A percentile compares a stretch with the other conserved stretches of the same genome.
Evolutionary conservation across 2,113 vertebrate species (phyloP).

Genomic region (Toxotes chatareus): DNA sequence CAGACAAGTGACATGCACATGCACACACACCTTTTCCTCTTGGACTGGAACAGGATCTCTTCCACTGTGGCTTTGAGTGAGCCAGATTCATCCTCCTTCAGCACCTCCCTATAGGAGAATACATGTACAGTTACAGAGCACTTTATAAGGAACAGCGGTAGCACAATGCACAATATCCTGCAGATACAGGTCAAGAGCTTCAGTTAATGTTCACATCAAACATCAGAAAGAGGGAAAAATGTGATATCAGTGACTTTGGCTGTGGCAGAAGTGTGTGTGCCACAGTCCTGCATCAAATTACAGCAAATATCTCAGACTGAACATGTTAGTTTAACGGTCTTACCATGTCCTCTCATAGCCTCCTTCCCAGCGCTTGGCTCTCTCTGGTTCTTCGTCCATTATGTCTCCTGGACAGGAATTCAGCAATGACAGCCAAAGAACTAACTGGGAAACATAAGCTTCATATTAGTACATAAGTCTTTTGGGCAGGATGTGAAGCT

Average conservation of each 20-base stretch:
- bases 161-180: background rate
- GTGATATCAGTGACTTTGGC: background rate
- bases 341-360: constrained; percentile 98
- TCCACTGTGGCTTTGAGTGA: constrained; percentile 96
- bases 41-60: constrained; percentile 95
- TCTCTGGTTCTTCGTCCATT: constrained; percentile 97
- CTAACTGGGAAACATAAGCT: background rate
- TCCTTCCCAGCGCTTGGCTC: constrained; percentile 98
- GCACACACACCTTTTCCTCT: constrained; percentile 87
- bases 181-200: background rate
- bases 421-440: background rate
- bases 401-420: background rate
- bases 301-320: background rate
- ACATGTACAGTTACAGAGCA: constrained; percentile 3
- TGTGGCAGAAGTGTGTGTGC: background rate
- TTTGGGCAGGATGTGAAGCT: background rate
- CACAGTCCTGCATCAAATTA: background rate
- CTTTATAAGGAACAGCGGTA: background rate
- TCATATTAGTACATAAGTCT: background rate
- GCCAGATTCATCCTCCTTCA: constrained; percentile 97
- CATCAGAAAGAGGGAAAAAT: background rate
- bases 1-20: background rate
- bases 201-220: background rate
- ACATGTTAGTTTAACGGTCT: constrained; percentile 25
- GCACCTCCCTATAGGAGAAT: constrained; percentile 88